Evolutionary conservation across 2,888 invertebrate species (phyloP).

Genomic region (Pyrrhosoma nymphula): DNA sequence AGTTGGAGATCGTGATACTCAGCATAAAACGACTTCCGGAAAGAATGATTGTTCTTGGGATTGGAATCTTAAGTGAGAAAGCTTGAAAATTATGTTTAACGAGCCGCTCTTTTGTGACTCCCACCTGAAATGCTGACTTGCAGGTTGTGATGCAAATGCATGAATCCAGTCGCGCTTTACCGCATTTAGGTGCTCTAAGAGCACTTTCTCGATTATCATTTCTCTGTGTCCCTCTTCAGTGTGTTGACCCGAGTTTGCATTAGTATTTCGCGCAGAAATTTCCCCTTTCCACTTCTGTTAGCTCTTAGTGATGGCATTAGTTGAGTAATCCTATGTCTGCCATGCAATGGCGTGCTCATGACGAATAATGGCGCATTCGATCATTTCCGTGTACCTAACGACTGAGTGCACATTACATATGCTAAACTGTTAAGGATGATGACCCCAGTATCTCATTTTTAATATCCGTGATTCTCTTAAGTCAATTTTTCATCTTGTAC

Average conservation of each 20-base stretch:
- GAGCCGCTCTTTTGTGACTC: background rate
- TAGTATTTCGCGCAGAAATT: background rate
- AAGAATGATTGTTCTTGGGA: background rate
- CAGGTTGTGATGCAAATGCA: conserved; percentile 11
- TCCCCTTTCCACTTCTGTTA: background rate
- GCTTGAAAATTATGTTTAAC: background rate
- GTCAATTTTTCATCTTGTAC: background rate
- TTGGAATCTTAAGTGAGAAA: background rate
- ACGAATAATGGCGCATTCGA: background rate
- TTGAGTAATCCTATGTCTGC: background rate
- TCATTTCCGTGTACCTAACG: conserved; percentile 5
- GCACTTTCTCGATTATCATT: conserved; percentile 1
- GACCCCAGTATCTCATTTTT: background rate
- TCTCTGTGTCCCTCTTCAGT: conserved; percentile 3
- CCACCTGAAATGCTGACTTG: conserved; percentile 18
- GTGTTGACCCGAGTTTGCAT: conserved; percentile 27
- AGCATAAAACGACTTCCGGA: background rate
- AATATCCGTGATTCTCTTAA: background rate
- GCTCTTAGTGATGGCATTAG: conserved; percentile 14
- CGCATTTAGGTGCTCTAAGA: background rate
- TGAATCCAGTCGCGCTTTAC: background rate
- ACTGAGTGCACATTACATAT: background rate
- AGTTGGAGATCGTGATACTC: background rate
- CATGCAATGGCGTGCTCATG: background rate
- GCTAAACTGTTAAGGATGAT: background rate